A percentile compares a stretch with the other conserved stretches of the same genome.
Evolutionary conservation across 2,888 invertebrate species (phyloP).

Genomic region (Mythimna albipuncta): DNA sequence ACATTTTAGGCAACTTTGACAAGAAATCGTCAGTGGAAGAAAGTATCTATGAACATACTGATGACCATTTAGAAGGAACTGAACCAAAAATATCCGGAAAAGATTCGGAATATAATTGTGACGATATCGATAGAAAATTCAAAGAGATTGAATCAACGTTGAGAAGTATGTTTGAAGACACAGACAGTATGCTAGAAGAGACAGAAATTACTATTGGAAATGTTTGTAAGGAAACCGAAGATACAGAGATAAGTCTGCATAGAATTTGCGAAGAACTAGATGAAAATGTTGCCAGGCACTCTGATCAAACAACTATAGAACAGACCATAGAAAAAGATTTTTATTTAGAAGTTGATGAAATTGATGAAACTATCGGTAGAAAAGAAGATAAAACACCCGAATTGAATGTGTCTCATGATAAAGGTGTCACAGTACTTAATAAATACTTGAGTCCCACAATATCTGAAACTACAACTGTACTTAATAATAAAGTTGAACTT

Average conservation of each 20-base stretch:
- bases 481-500: conserved; percentile 11
- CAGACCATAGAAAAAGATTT: not conserved
- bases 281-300: not conserved
- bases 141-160: conserved; percentile 27
- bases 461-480: conserved; percentile 14
- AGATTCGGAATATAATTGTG: not conserved
- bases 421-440: conserved; percentile 11
- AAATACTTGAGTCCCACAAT: not conserved
- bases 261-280: not conserved
- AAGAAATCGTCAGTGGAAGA: not conserved
- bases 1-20: not conserved
- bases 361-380: conserved; percentile 10
- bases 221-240: not conserved
- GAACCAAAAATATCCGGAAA: not conserved
- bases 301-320: not conserved
- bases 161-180: conserved; percentile 15
- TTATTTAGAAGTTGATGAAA: conserved; percentile 18
- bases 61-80: not conserved
- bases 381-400: not conserved
- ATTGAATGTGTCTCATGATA: not conserved
- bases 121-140: conserved; percentile 31
- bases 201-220: not conserved
- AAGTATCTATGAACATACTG: not conserved
- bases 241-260: not conserved
- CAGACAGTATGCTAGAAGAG: conserved; percentile 6